Conservation (phyloP, 2,797 vertebrate genomes). For the Mormyrops boulengeri region DNA sequence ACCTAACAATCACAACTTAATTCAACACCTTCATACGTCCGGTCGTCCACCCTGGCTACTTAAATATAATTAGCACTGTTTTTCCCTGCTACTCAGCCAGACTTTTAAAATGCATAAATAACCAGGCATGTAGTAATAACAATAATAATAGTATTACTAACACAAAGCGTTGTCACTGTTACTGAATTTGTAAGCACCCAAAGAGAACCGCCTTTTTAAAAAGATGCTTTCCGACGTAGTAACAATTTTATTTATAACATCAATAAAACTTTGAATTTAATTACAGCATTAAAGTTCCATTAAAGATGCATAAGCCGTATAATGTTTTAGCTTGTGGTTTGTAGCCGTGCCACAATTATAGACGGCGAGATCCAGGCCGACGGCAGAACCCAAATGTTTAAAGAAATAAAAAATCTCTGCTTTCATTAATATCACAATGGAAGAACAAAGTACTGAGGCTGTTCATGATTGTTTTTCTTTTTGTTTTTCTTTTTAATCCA, state of each 20-base stretch:
- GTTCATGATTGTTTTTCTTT: not conserved
- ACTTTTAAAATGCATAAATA: not conserved
- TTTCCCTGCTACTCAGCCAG: not conserved
- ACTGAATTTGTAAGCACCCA: not conserved
- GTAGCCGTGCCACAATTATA: not conserved
- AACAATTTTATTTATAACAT: not conserved
- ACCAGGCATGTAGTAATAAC: not conserved
- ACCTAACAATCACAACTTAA: not conserved
- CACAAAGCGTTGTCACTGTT: not conserved
- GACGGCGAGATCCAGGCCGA: not conserved
- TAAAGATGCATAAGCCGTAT: not conserved
- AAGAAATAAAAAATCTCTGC: not conserved
- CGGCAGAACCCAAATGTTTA: not conserved
- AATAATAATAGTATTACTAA: not conserved
- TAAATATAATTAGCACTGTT: not conserved
- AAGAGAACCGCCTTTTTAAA: not conserved
- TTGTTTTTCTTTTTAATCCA: not conserved
- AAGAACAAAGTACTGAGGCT: not conserved
- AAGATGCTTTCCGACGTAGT: not conserved
- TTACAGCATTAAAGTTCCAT: not conserved
- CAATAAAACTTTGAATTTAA: conserved; percentile 1
- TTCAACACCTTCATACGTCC: not conserved
- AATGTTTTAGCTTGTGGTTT: not conserved
- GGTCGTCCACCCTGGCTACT: not conserved
- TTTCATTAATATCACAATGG: not conserved